Conservation (phyloP, 2,888 invertebrate species). For the Agonopterix alstromeriana region DNA sequence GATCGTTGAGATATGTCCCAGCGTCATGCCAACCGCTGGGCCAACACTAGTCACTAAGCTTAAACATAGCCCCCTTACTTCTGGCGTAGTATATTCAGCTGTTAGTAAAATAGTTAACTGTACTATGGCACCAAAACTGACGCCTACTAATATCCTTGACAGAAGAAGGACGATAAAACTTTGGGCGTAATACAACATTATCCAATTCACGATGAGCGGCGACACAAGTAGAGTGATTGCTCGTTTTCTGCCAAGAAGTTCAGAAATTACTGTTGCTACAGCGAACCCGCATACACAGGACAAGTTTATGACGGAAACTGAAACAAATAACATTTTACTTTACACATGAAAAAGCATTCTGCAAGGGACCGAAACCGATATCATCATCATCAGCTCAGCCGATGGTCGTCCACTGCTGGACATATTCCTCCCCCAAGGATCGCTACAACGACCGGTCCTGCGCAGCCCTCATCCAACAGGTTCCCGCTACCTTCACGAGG, state of each 20-base stretch:
- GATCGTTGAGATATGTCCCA: slow-evolving; percentile 17
- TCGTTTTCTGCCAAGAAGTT: slow-evolving; percentile 15
- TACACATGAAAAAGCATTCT: no score
- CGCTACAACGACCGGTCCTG: no score
- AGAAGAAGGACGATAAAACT: slow-evolving; percentile 13
- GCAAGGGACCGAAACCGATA: no score
- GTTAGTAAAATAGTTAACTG: slow-evolving; percentile 13
- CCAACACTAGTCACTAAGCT: slow-evolving; percentile 14
- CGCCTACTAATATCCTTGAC: slow-evolving; percentile 19
- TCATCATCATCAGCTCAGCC: no score
- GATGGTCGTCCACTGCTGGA: no score
- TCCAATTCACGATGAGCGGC: slow-evolving; percentile 17
- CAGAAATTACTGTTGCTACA: slow-evolving; percentile 12
- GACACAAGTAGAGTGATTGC: slow-evolving; percentile 12
- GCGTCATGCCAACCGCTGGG: slow-evolving; percentile 12
- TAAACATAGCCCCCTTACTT: slow-evolving; percentile 16
- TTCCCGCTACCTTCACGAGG: no score
- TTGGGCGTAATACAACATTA: slow-evolving; percentile 16
- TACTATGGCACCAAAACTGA: slow-evolving; percentile 20
- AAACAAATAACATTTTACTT: slow-evolving; percentile 9
- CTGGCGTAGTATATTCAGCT: slow-evolving; percentile 20
- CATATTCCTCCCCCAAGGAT: no score
- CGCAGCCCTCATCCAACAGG: no score
- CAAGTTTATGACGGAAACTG: slow-evolving; percentile 18
- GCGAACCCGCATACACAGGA: slow-evolving; percentile 14